Evolutionary conservation across 2,113 vertebrate genomes (phyloP), one percentile per base, ranked within the genome.

Genomic region (Pantherophis guttatus): DNA sequence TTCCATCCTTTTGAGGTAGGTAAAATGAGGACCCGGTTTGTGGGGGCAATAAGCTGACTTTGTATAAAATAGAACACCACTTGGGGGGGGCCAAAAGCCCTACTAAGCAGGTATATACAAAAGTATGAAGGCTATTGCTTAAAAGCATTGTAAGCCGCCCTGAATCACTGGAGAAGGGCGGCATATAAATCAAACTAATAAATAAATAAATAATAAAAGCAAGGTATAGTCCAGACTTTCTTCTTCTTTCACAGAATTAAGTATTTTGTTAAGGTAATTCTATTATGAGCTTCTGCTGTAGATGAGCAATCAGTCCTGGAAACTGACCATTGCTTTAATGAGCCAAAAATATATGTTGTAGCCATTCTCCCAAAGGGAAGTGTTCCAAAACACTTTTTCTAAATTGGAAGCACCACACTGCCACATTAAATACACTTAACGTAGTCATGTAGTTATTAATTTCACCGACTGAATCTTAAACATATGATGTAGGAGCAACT

Each of bases 171-270:
- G 39, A 44, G 39, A 44, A 44, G 39, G 39, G 2, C 2, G 39
- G 39, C 39, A 44, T 44, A 44, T 44, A 44, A 44, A 44, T 44
- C 39, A 44, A 44, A 2, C 39, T 3, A 44, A 44, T 3, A 44
- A 44, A 44, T 44, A 44, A 44, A 44, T 3, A 44, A 44, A 44
- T 3, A 44, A 44, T 44, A 44, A 29, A 93, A 92, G 88, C 39
- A 0, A 2, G 0, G 92, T 92, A 0, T 59, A 21, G 24, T 50
- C 29, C 29, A 62, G 0, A 29, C 5, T 11, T 29, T 3, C 3
- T 89, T 11, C 7, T 86, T 17, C n/a, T 92, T 62, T 33, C 48
- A 39, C 65, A 58, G 19, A 90, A 29, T 8, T 59, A 33, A 23
- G 19, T 57, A 4, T 58, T 81, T 81, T 81, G 33, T 39, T 44